A percentile compares a stretch with the other conserved stretches of the same genome.
Evolutionary conservation across 2,113 vertebrate species (phyloP).

Genomic region (Oryzias melastigma): DNA sequence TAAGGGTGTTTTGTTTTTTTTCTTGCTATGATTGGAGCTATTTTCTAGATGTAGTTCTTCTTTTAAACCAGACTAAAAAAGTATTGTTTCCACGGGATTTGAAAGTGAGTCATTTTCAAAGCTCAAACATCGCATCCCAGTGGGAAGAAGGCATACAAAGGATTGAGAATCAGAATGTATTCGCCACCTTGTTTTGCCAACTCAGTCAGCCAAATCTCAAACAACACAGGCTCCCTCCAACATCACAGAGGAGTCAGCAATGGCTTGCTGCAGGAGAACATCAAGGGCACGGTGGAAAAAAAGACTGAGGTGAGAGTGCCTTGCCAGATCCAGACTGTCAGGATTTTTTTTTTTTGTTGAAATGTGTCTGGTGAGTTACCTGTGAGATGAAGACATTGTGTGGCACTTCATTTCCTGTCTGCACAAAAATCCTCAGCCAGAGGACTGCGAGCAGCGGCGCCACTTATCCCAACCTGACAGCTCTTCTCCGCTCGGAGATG

Average conservation of each 20-base stretch:
- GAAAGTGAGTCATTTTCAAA: constrained; percentile 73
- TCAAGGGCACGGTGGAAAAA: constrained; percentile 67
- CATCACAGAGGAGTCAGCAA: constrained; percentile 69
- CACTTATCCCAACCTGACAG: constrained; percentile 66
- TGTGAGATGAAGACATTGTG: constrained; percentile 64
- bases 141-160: constrained; percentile 64
- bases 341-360: constrained; percentile 46
- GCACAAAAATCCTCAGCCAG: constrained; percentile 46
- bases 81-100: constrained; percentile 67
- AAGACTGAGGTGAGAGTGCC: constrained; percentile 64
- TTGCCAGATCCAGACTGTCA: constrained; percentile 69
- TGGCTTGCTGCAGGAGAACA: constrained; percentile 65
- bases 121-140: constrained; percentile 61
- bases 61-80: constrained; percentile 60
- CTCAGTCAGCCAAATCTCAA: constrained; percentile 74
- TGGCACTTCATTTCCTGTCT: constrained; percentile 69
- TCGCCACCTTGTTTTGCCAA: constrained; percentile 75
- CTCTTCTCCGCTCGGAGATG: constrained; percentile 62
- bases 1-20: constrained; percentile 68
- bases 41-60: constrained; percentile 66
- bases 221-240: constrained; percentile 70
- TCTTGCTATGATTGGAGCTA: constrained; percentile 62
- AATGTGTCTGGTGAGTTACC: constrained; percentile 61
- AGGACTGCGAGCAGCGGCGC: constrained; percentile 35
- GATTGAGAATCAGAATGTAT: constrained; percentile 67